Evolutionary conservation across 2,113 vertebrate genomes (phyloP).

Genomic region (Dromiciops gliroides): DNA sequence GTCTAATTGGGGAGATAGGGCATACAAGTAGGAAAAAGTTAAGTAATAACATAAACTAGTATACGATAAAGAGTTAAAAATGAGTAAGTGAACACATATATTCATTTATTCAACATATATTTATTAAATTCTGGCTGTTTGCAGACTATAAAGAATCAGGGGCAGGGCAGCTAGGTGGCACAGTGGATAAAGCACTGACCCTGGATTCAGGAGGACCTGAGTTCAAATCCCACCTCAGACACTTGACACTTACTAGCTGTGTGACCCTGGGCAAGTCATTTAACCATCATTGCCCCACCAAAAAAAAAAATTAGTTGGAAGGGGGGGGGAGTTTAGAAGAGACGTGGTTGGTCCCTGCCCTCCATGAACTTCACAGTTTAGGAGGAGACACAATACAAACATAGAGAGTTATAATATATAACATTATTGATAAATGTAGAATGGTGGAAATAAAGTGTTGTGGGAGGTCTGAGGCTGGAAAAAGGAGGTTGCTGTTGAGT

Average conservation of each 20-base stretch:
- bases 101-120: background rate
- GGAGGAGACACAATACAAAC: background rate
- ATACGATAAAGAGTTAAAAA: background rate
- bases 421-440: background rate
- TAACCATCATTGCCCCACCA: no score
- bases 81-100: background rate
- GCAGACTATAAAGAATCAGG: background rate
- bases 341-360: background rate
- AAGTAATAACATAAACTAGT: background rate
- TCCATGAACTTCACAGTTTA: background rate
- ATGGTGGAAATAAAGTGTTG: background rate
- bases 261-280: no score
- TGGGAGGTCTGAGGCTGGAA: background rate
- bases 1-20: background rate
- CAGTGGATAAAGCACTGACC: no score
- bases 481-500: background rate
- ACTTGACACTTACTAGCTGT: no score
- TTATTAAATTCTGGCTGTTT: background rate
- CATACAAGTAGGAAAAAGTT: background rate
- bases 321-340: background rate
- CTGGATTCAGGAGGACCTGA: no score
- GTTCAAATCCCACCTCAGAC: no score
- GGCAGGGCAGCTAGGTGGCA: no score
- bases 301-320: no score
- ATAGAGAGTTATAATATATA: background rate